Conservation (phyloP, 64 coral and sea anemone species). For the Pocillopora damicornis region DNA sequence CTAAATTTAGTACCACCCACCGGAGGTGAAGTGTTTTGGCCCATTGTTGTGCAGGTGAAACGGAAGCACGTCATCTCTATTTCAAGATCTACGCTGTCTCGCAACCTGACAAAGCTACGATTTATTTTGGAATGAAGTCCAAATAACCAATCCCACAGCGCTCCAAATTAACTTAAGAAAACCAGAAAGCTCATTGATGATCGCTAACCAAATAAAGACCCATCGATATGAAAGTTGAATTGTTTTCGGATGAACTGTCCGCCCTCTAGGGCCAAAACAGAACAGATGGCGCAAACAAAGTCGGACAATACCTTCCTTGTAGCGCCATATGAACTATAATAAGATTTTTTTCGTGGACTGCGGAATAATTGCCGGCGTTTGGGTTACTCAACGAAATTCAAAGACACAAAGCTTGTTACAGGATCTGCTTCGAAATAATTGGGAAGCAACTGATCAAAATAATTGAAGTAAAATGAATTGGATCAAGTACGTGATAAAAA, state of each 20-base stretch:
- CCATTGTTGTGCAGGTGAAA: constrained; percentile 2
- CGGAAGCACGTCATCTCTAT: not conserved
- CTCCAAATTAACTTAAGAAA: too few species aligned
- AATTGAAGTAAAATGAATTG: not conserved
- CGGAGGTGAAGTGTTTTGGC: not conserved
- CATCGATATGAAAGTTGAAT: too few species aligned
- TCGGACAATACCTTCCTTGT: not conserved
- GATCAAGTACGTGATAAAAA: not conserved
- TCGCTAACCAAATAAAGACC: too few species aligned
- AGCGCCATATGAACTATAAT: not conserved
- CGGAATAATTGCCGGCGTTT: not conserved
- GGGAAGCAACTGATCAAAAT: not conserved
- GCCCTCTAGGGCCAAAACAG: too few species aligned
- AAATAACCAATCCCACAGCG: not conserved
- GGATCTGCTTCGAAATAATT: not conserved
- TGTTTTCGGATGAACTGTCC: too few species aligned
- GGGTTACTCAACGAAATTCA: not conserved
- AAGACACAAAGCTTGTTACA: not conserved
- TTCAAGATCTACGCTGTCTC: not conserved
- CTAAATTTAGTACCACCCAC: constrained; percentile 19
- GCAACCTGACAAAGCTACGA: not conserved
- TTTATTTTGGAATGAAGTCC: not conserved
- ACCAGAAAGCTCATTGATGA: too few species aligned
- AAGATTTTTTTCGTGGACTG: not conserved
- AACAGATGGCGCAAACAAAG: not conserved